These are phyloP conservation scores for Oreochromis mossambicus DNA, from an alignment of 2,797 vertebrate species.

Conservation along the genomic window DNA sequence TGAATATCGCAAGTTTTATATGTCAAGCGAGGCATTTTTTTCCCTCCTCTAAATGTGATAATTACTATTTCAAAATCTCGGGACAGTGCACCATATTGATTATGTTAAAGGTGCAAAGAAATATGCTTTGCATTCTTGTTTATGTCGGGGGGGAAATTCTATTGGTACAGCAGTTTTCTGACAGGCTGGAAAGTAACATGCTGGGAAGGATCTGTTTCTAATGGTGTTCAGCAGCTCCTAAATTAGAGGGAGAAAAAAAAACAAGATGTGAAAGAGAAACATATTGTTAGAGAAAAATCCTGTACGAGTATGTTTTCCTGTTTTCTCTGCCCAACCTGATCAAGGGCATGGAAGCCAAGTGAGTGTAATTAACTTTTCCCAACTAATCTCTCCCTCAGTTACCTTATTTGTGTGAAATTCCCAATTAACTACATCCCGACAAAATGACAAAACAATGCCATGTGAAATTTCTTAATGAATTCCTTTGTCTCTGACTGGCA, in stretches of 20 bases:
- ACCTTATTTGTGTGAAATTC: constrained; percentile 62
- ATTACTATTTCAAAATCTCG: constrained; percentile 64
- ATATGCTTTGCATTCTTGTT: constrained; percentile 23
- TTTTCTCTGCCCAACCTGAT: constrained; percentile 29
- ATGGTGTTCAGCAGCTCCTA: background rate
- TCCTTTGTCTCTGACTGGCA: constrained; percentile 72
- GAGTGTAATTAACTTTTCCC: constrained; percentile 59
- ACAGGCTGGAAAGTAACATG: constrained; percentile 21
- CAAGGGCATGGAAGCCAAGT: constrained; percentile 45
- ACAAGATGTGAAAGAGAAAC: constrained; percentile 24
- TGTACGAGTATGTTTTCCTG: constrained; percentile 15
- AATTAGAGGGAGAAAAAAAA: background rate
- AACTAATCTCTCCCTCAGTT: constrained; percentile 59
- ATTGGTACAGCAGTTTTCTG: constrained; percentile 40
- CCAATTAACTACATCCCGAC: constrained; percentile 57
- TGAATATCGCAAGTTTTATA: constrained; percentile 62
- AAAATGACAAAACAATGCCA: constrained; percentile 52
- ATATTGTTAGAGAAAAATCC: constrained; percentile 35
- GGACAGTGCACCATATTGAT: constrained; percentile 62
- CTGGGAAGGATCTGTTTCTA: constrained; percentile 33
- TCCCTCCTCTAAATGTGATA: constrained; percentile 64
- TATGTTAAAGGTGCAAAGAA: constrained; percentile 64
- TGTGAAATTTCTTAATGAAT: constrained; percentile 71
- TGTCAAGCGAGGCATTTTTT: constrained; percentile 55
- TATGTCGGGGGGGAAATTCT: background rate